Evolutionary conservation across 2,113 vertebrate genomes (phyloP).

Genomic region (Heteronetta atricapilla): DNA sequence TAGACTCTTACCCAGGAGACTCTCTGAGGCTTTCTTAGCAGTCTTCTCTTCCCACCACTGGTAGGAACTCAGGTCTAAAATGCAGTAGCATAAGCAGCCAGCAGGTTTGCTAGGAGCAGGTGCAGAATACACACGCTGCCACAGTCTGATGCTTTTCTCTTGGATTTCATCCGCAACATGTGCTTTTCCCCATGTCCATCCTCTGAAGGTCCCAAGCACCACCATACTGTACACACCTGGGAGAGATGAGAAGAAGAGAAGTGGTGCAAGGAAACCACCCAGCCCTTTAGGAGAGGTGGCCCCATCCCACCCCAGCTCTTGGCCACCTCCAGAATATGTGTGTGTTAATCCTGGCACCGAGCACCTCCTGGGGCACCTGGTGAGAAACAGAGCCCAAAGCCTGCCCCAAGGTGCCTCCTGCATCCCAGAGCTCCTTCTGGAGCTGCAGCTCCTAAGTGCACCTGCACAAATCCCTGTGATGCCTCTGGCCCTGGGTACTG

Average conservation of each 20-base stretch:
- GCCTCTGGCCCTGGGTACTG: accelerated
- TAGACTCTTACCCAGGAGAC: neutral
- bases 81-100: neutral
- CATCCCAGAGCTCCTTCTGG: neutral
- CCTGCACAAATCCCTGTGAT: accelerated
- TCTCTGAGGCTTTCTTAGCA: neutral
- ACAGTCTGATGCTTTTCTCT: neutral
- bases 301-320: neutral
- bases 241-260: neutral
- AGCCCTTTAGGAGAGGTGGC: neutral
- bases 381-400: neutral
- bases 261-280: neutral
- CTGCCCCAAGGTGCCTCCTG: neutral
- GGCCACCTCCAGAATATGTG: neutral
- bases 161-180: neutral
- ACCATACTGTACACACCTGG: too few relatives aligned
- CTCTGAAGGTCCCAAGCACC: neutral
- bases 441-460: too few relatives aligned
- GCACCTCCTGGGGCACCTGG: accelerated
- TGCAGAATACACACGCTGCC: neutral
- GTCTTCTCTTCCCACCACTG: neutral
- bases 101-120: neutral
- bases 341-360: neutral
- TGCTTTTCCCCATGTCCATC: neutral
- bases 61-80: neutral